Base-by-base conservation (phyloP, 2,888 invertebrate species). In the Kryphioiulus occultus region DNA sequence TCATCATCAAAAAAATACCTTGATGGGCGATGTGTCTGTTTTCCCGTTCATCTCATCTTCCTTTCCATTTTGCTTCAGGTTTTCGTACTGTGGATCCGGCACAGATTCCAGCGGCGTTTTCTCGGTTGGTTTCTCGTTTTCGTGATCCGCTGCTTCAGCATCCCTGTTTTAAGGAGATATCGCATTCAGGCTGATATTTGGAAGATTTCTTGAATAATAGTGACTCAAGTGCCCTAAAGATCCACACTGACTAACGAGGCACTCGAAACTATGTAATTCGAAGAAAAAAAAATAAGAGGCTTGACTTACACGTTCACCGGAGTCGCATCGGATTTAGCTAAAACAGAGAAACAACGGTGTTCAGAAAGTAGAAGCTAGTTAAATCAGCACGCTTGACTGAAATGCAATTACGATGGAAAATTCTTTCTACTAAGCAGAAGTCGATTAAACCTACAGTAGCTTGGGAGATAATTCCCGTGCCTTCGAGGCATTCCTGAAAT, bases 41-140 rank as follows among this genome's bases (percentile, higher is more conserved):
- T 86, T 86, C 30, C 86, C 86, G 17, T 86, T 86, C 47, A 86
- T 86, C 53, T 86, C 86, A 30, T 86, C 86, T 86, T 86, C 86
- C 19, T 86, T 86, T 22, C 53, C 86, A 26, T 53, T 86, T 86
- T 42, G 44, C 53, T 86, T 86, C 10, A 86, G 44, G 86, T 86
- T 86, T 47, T 86, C 86, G 30, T 86, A 86, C 39, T 85, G 85
- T 2, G 39, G 22, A 22, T 85, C 85, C 2, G 39, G 85, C 39
- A 42, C 42, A 26, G 85, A 42, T 85, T 85, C 85, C n/a, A 85
- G 22, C 39, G 85, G 85, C 32, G 85, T 85, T 85, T 85, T 85
- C 39, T 85, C 85, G 17, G 85, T 85, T 12, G 85, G 39, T n/a
- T 44, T 85, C 42, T 85, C 85, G n/a, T 85, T 85, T 32, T 85